phyloP scores from a whole-genome alignment of 2,797 vertebrate genomes.

The Gallinago nigripennis region DNA sequence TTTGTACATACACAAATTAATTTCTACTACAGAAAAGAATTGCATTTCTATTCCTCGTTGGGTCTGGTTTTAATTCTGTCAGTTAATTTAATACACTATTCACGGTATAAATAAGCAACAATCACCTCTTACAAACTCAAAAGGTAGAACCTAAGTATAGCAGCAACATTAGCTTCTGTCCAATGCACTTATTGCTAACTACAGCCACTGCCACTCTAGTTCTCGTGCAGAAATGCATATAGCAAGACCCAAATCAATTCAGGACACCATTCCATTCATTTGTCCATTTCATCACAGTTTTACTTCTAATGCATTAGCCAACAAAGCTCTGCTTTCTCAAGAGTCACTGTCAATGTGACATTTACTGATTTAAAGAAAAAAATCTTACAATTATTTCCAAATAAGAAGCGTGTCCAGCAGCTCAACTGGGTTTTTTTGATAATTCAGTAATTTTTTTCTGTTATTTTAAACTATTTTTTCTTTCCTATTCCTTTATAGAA shows the following conservation, averaged over 20 bases:
- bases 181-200: constrained; percentile 24
- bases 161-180: constrained; percentile 48
- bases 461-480: neutral
- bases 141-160: neutral
- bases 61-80: neutral
- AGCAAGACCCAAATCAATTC: constrained; percentile 11
- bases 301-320: neutral
- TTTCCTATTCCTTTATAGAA: neutral
- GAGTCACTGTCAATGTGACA: neutral
- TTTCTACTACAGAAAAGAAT: neutral
- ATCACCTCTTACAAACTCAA: neutral
- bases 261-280: neutral
- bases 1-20: neutral
- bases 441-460: neutral
- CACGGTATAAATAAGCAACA: neutral
- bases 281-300: neutral
- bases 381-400: neutral
- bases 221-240: constrained; percentile 26
- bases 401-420: neutral
- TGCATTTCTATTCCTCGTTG: neutral
- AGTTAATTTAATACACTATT: neutral
- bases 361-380: neutral
- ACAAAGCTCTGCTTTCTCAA: neutral
- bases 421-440: neutral
- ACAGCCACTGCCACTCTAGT: constrained; percentile 15